Conservation (phyloP, 2,113 vertebrate genomes). For the Excalfactoria chinensis region DNA sequence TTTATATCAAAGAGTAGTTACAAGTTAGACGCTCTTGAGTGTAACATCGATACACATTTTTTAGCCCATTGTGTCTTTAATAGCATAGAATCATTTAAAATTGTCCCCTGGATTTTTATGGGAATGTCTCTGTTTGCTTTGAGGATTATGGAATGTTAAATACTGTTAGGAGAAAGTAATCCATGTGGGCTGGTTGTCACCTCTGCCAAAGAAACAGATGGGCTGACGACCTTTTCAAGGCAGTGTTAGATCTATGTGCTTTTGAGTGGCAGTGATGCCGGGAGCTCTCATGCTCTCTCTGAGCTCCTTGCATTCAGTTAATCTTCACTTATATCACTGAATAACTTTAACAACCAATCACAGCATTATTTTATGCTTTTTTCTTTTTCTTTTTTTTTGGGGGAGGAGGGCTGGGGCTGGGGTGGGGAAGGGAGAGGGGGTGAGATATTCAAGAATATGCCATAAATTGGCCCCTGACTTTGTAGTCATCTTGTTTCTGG, state of each 20-base stretch:
- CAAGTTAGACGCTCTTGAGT: not conserved
- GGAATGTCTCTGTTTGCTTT: conserved; percentile 20
- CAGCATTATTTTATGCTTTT: not conserved
- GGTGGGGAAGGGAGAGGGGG: no score
- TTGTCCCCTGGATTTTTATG: not conserved
- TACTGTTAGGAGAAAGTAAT: conserved; percentile 34
- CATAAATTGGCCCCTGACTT: not conserved
- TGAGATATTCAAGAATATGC: not conserved
- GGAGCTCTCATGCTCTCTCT: not conserved
- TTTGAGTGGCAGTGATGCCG: conserved; percentile 5
- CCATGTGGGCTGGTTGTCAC: conserved; percentile 41
- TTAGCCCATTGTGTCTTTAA: not conserved
- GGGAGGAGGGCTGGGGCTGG: no score
- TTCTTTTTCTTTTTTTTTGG: not conserved
- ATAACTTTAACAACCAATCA: not conserved
- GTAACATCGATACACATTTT: not conserved
- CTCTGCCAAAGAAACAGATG: conserved; percentile 62
- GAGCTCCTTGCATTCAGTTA: conserved; percentile 8
- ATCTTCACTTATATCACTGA: conserved; percentile 3
- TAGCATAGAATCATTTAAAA: not conserved
- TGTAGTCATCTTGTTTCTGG: not conserved
- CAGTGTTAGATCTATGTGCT: conserved; percentile 9
- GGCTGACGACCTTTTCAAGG: conserved; percentile 52
- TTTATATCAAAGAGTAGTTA: not conserved
- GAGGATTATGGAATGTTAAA: conserved; percentile 52